These are phyloP conservation scores for Numenius arquata DNA, from an alignment of 2,113 vertebrate genomes.

Conservation along the genomic window DNA sequence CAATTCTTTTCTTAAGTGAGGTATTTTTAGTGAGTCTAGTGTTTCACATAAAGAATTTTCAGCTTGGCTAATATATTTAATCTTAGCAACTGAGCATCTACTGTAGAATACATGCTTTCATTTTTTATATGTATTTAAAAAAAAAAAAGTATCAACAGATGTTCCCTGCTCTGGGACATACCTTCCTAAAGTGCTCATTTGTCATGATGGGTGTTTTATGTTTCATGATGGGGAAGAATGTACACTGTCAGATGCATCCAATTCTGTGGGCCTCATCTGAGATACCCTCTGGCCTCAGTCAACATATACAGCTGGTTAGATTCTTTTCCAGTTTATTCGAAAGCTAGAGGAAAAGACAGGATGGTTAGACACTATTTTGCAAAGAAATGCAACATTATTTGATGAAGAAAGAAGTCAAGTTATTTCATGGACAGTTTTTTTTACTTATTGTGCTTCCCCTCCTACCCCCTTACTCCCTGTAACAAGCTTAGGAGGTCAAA, in stretches of 20 bases:
- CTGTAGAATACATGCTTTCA: background rate
- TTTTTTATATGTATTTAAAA: background rate
- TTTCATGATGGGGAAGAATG: background rate
- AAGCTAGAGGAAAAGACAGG: background rate
- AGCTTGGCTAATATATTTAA: background rate
- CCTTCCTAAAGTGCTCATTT: background rate
- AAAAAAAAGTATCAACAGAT: background rate
- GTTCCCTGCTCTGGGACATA: background rate
- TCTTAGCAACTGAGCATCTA: background rate
- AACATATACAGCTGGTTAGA: background rate
- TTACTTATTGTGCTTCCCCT: fast-evolving
- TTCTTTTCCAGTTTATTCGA: background rate
- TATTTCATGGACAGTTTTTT: background rate
- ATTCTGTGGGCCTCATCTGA: background rate
- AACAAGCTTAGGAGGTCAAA: background rate
- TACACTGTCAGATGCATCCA: background rate
- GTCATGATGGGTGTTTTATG: background rate
- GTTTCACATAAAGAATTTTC: background rate
- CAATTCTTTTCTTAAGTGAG: background rate
- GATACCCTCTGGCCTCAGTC: background rate
- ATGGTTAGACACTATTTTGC: background rate
- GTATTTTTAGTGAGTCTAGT: background rate
- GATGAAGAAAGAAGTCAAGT: background rate
- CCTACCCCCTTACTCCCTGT: too few relatives aligned
- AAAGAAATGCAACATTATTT: background rate